These are phyloP conservation scores for Smittia aterrima DNA, from an alignment of 2,888 invertebrate genomes.

Conservation along the genomic window DNA sequence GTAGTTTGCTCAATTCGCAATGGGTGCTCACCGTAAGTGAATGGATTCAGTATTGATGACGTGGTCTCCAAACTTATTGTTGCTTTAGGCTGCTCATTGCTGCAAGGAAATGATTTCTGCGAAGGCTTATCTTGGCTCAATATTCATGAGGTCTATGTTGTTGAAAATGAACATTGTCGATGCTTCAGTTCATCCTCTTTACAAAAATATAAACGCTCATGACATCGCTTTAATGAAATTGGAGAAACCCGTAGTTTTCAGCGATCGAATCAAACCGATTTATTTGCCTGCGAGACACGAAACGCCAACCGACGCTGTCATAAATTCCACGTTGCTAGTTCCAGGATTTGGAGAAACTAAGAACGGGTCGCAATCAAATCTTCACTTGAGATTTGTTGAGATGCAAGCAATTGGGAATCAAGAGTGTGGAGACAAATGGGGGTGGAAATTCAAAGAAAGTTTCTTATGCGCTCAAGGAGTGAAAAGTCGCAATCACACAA, in stretches of 20 bases:
- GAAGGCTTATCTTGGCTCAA: constrained; percentile 25
- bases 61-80: not conserved
- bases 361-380: constrained; percentile 21
- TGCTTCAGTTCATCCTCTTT: not conserved
- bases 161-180: not conserved
- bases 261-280: not conserved
- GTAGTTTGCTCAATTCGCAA: constrained; percentile 5
- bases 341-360: constrained; percentile 29
- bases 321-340: not conserved
- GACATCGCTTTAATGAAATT: constrained; percentile 21
- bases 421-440: constrained; percentile 16
- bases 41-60: not conserved
- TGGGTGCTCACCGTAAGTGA: constrained; percentile 23
- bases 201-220: constrained; percentile 1
- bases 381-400: not conserved
- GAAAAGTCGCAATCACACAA: constrained; percentile 1
- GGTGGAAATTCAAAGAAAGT: not conserved
- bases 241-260: constrained; percentile 6
- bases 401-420: constrained; percentile 6
- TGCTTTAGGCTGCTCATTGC: constrained; percentile 24
- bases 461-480: not conserved
- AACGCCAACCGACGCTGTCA: not conserved
- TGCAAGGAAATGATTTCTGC: constrained; percentile 9
- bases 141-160: not conserved
- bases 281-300: not conserved